phyloP scores from a whole-genome alignment of 2,113 vertebrate species.

The Xyliphius kryptos region DNA sequence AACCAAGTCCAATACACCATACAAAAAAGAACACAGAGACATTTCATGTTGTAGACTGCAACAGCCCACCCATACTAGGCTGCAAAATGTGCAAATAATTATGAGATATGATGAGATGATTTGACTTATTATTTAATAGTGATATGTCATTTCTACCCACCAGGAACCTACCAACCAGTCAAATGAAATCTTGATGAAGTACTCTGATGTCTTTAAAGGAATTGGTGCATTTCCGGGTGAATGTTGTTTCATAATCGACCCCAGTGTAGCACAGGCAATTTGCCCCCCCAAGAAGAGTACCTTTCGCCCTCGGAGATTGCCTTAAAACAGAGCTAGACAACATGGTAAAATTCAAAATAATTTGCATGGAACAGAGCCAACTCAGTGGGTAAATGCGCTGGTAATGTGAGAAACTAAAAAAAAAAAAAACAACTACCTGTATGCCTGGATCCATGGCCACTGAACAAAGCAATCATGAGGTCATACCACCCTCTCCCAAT shows the following conservation, averaged over 20 bases:
- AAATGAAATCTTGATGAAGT: not conserved
- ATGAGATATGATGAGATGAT: too few species aligned
- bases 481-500: slow-evolving; percentile 32
- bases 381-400: slow-evolving; percentile 29
- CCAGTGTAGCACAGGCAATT: slow-evolving; percentile 3
- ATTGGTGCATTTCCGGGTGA: slow-evolving; percentile 32
- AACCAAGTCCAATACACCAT: slow-evolving; percentile 5
- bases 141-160: not conserved
- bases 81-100: not conserved
- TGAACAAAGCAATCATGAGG: slow-evolving; percentile 31
- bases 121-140: too few species aligned
- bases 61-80: slow-evolving; percentile 1
- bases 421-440: too few species aligned
- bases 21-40: not conserved
- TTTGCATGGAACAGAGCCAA: slow-evolving; percentile 28
- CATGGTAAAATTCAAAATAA: slow-evolving; percentile 21
- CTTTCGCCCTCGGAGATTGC: slow-evolving; percentile 3
- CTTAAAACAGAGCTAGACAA: too few species aligned
- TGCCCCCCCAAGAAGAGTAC: slow-evolving; percentile 21
- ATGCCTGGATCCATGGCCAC: slow-evolving; percentile 24
- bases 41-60: not conserved
- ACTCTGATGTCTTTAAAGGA: slow-evolving; percentile 25
- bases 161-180: not conserved
- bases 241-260: slow-evolving; percentile 26
- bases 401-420: slow-evolving; percentile 25